phyloP scores from a whole-genome alignment of 2,113 vertebrate genomes.

The Rafetus swinhoei region DNA sequence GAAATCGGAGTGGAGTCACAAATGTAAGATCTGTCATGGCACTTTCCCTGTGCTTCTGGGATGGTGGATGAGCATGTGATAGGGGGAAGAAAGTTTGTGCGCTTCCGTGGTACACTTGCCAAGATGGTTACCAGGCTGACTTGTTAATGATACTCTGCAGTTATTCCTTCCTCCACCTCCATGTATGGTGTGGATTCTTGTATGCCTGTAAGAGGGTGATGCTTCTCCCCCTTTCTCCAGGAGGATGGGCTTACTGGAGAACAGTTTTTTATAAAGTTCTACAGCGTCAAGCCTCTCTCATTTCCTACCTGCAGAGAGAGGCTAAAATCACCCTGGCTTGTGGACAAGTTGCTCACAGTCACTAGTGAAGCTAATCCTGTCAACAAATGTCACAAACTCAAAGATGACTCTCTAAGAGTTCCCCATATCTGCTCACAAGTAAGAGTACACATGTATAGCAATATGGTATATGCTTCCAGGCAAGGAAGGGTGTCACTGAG shows the following conservation, averaged over 20 bases:
- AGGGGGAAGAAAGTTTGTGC: neutral
- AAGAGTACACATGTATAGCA: neutral
- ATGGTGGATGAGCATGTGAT: no score
- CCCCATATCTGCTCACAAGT: neutral
- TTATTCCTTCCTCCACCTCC: neutral
- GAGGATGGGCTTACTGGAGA: neutral
- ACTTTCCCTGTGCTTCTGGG: neutral
- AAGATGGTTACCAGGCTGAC: neutral
- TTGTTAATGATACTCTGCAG: neutral
- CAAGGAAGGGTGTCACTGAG: neutral
- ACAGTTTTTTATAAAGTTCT: neutral
- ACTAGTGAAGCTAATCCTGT: neutral
- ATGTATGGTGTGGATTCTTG: neutral
- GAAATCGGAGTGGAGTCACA: conserved; percentile 95
- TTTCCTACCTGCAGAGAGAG: neutral
- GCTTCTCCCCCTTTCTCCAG: neutral
- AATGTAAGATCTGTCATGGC: conserved; percentile 83
- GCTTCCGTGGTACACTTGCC: neutral
- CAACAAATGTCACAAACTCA: neutral
- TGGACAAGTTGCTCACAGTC: neutral
- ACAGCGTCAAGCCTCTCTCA: neutral
- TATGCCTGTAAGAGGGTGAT: neutral
- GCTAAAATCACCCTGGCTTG: neutral
- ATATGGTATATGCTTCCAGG: neutral
- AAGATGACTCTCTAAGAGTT: neutral